These are phyloP conservation scores for Polyploca ridens DNA, from an alignment of 2,888 invertebrate genomes.

Conservation along the genomic window DNA sequence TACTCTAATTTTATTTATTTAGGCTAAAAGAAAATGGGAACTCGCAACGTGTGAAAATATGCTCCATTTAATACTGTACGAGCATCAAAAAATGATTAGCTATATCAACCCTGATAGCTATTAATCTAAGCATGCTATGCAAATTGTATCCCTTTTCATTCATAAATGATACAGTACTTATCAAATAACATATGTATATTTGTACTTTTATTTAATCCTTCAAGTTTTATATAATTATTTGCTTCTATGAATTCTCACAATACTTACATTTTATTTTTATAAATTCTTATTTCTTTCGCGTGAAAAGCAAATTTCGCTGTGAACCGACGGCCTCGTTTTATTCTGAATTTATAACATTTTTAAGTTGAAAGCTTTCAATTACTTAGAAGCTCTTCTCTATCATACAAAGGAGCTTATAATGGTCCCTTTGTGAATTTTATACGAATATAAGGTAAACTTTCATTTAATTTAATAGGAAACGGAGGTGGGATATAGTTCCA, in stretches of 20 bases:
- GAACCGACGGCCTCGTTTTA: constrained; percentile 11
- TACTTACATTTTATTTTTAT: constrained; percentile 27
- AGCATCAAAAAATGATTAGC: too few species aligned
- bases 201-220: too few species aligned
- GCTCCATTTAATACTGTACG: not conserved
- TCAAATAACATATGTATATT: not conserved
- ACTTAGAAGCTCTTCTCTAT: constrained; percentile 1
- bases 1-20: too few species aligned
- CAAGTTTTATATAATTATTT: too few species aligned
- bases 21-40: not conserved
- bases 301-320: constrained; percentile 16
- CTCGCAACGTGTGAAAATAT: not conserved
- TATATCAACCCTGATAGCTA: too few species aligned
- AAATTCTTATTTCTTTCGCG: constrained; percentile 25
- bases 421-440: not conserved
- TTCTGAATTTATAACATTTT: not conserved
- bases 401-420: constrained; percentile 7
- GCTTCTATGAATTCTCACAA: constrained; percentile 21
- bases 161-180: not conserved
- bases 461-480: not conserved
- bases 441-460: not conserved
- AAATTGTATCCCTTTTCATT: too few species aligned
- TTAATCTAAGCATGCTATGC: too few species aligned
- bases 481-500: not conserved
- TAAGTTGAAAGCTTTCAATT: constrained; percentile 6